Evolutionary conservation across 2,113 vertebrate genomes (phyloP).

Genomic region (Tragelaphus strepsiceros): DNA sequence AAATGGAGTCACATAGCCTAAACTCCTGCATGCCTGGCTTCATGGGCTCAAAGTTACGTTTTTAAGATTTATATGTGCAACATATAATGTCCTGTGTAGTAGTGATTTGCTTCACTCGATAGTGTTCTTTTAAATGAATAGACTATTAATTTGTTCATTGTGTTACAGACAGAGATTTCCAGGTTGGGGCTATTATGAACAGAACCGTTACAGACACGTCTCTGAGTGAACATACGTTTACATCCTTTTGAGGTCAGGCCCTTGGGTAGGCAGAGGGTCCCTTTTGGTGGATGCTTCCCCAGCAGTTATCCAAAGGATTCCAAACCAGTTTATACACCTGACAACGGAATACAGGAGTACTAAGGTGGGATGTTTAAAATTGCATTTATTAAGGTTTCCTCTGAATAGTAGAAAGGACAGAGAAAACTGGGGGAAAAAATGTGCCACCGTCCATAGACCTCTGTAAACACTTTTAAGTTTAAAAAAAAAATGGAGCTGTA

Average conservation of each 20-base stretch:
- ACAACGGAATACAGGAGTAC: background rate
- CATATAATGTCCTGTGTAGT: background rate
- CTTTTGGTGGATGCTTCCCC: accelerated
- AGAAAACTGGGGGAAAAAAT: background rate
- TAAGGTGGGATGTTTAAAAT: background rate
- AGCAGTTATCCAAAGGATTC: background rate
- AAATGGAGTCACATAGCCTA: background rate
- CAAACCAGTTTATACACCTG: accelerated
- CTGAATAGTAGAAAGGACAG: background rate
- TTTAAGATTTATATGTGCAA: background rate
- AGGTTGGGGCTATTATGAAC: background rate
- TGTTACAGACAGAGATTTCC: background rate
- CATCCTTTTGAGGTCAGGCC: background rate
- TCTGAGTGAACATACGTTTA: background rate
- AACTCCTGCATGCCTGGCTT: background rate
- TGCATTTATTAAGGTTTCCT: background rate
- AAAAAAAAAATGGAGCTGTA: background rate
- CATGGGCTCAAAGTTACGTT: background rate
- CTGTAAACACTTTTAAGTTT: background rate
- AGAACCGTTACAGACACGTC: background rate
- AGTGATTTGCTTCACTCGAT: background rate
- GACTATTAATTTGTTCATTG: background rate
- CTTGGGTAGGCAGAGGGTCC: accelerated
- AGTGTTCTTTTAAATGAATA: background rate
- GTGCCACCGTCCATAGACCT: background rate